phyloP scores from a whole-genome alignment of 64 coral and sea anemone species.

The Dendrophyllia cribrosa region DNA sequence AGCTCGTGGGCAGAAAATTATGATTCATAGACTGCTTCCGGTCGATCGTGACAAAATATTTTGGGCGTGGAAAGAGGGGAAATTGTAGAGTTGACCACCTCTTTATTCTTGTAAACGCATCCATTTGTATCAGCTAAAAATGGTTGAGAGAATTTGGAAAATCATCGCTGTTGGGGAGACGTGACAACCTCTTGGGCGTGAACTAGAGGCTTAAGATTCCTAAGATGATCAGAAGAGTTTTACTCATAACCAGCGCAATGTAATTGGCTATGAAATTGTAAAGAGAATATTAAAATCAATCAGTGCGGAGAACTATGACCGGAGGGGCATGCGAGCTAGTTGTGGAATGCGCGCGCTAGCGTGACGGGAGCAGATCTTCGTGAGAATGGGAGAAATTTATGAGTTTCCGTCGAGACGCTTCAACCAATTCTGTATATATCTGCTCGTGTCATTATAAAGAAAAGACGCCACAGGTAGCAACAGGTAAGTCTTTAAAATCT shows the following conservation, averaged over 20 bases:
- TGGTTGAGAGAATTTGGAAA: no score
- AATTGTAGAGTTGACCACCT: no score
- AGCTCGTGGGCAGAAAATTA: no score
- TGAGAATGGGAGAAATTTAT: constrained; percentile 15
- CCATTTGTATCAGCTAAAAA: no score
- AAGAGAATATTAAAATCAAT: neutral
- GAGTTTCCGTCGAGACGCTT: neutral
- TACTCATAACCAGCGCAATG: neutral
- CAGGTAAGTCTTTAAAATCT: constrained; percentile 25
- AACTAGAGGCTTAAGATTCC: neutral
- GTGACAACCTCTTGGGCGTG: neutral
- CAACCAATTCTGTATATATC: neutral
- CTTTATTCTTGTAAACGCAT: no score
- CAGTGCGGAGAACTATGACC: neutral
- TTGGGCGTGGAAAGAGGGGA: no score
- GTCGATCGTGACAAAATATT: neutral
- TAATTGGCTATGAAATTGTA: neutral
- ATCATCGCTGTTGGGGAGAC: no score
- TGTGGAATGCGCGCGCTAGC: neutral
- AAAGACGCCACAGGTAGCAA: constrained; percentile 8
- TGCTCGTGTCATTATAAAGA: constrained; percentile 11
- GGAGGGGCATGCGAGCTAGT: neutral
- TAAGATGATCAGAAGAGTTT: neutral
- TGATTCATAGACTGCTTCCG: neutral
- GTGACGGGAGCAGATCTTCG: neutral